Percentiles rank a stretch among this genome's conserved stretches.
These are phyloP conservation scores for Drosophila willistoni DNA, from an alignment of 1,140 invertebrate genomes.

Conservation along the genomic window DNA sequence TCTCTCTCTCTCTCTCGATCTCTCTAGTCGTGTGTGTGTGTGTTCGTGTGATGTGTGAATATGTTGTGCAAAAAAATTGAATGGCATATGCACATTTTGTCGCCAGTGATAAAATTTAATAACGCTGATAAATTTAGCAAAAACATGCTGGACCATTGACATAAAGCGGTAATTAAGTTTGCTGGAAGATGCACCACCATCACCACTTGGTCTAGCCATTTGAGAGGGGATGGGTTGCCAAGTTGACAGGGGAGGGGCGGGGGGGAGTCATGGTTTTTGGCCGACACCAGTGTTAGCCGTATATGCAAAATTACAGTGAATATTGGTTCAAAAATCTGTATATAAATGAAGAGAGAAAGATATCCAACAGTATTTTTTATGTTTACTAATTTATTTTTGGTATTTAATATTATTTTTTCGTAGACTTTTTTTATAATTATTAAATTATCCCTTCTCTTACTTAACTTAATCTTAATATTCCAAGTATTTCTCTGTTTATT, in stretches of 20 bases:
- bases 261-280: background rate
- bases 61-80: slow-evolving; percentile 76
- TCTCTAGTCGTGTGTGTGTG: background rate
- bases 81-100: slow-evolving; percentile 82
- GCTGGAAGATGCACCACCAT: slow-evolving; percentile 59
- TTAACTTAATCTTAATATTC: too few relatives aligned
- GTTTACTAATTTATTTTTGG: too few relatives aligned
- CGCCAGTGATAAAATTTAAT: slow-evolving; percentile 83
- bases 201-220: slow-evolving; percentile 24
- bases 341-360: too few relatives aligned
- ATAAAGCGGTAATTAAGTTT: slow-evolving; percentile 83
- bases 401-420: too few relatives aligned
- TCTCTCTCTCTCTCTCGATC: slow-evolving; percentile 15
- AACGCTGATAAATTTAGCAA: slow-evolving; percentile 82
- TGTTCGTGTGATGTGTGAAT: slow-evolving; percentile 72
- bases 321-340: too few relatives aligned
- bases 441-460: too few relatives aligned
- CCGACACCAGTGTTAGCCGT: background rate
- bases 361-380: too few relatives aligned
- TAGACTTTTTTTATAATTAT: too few relatives aligned
- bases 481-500: too few relatives aligned
- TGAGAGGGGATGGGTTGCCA: background rate
- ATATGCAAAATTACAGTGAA: too few relatives aligned
- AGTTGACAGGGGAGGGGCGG: too few relatives aligned
- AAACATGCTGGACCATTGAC: slow-evolving; percentile 82